Evolutionary conservation across 1,140 invertebrate species (phyloP).

Genomic region (Dryas iulia): DNA sequence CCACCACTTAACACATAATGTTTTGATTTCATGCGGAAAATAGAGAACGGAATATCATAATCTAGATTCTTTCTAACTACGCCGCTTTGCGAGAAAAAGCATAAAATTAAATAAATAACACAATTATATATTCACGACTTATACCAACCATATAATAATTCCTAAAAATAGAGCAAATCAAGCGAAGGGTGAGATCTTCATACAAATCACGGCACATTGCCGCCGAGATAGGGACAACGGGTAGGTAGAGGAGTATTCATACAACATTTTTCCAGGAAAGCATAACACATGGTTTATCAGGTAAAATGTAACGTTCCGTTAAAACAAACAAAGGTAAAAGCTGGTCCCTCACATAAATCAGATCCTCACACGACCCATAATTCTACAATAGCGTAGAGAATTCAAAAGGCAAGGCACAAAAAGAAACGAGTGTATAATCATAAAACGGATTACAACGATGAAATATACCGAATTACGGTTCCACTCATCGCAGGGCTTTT

Average conservation of each 20-base stretch:
- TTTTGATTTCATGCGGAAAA: no score
- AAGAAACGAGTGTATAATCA: slow-evolving; percentile 32
- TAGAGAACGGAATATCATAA: no score
- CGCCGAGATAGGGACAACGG: background rate
- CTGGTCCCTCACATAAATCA: slow-evolving; percentile 29
- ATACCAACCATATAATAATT: no score
- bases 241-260: slow-evolving; percentile 11
- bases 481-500: slow-evolving; percentile 19
- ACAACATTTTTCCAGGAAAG: background rate
- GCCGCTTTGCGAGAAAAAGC: no score
- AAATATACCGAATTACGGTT: slow-evolving; percentile 30
- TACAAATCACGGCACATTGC: background rate
- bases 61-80: no score
- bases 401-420: slow-evolving; percentile 31
- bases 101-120: no score
- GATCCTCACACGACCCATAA: slow-evolving; percentile 25
- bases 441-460: slow-evolving; percentile 33
- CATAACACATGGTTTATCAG: slow-evolving; percentile 26
- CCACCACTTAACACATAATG: no score
- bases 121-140: no score
- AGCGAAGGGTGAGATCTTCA: no score
- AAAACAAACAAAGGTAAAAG: slow-evolving; percentile 19
- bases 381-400: slow-evolving; percentile 23
- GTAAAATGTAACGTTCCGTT: slow-evolving; percentile 23
- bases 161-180: no score